Base-by-base conservation (phyloP, 2,797 vertebrate genomes). In the Cuniculus paca region DNA sequence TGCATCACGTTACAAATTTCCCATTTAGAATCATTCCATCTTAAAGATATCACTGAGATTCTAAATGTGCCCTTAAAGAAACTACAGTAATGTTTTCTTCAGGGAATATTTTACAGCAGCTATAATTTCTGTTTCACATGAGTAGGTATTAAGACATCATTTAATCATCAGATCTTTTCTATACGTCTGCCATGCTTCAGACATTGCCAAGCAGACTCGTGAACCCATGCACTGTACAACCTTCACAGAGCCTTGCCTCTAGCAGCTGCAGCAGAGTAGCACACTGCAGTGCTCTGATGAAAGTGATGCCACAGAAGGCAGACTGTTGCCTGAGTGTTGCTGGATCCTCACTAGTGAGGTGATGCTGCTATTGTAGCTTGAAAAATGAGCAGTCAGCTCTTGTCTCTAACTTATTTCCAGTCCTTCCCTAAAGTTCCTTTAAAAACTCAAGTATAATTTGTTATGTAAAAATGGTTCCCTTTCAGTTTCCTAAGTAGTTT, bases 81-180 rank as follows among this genome's bases (percentile, higher is more conserved):
- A 91, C 48, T 42, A 72, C 20, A 96, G 42, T 56, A 36, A 68
- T 70, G 52, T 72, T 78, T 78, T 78, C 89, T 78, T 86, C 50
- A 11, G 34, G 14, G 42, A 54, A 36, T 88, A 52, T 88, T 88
- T 77, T 54, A 78, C 86, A 80, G 70, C 4, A 45, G 31, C 45
- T 70, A 24, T 60, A 50, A 70, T 78, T 77, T 91, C 42, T 81
- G 68, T 92, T 90, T 89, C 70, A 50, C 56, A 80, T 22, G n/a
- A 28, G 16, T 45, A 28, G 63, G 28, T 70, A 31, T 48, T 88
- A 83, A 70, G 70, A 48, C 45, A 14, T 31, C 34, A 24, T 90
- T 60, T 86, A 36, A 42, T 85, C 58, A 0, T 54, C 45, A 83
- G 0, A 16, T 81, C 31, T 60, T 85, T 94, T 75, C 17, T 65